Evolutionary conservation across 2,888 invertebrate genomes (phyloP), one percentile per base, ranked within the genome.

Genomic region (Cerastis rubricosa): DNA sequence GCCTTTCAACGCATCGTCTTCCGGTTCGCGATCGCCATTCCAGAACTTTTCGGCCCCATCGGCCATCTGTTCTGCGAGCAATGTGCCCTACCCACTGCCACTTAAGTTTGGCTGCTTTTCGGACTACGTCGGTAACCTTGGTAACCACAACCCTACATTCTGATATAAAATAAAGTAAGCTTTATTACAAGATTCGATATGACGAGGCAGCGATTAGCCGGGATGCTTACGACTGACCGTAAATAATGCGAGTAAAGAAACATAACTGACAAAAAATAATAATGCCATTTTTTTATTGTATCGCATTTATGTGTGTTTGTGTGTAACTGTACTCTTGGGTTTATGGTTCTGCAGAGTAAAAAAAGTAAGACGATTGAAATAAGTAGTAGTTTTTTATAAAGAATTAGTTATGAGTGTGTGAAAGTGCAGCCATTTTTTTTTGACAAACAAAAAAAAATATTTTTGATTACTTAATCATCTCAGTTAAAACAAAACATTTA

Each of bases 141-240:
- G n/a, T n/a, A n/a, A n/a, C 29, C 3, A 66, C 22, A 76, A 54
- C 29, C 25, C 29, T 43, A 61, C 9, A 51, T 22, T 29, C 11
- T 9, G 43, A 51, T 67, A 22, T 11, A 65, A 19, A 49, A 71
- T 71, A 25, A 35, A 40, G 29, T 64, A 29, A 64, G 47, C 40
- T 81, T 83, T 81, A 85, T 77, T 51, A 72, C 68, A 66, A 70
- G 69, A 74, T 79, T 19, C 14, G 64, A 76, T 77, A 94, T 92
- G 90, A 91, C 90, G 83, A 90, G 84, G 88, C 87, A 91, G 92
- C 94, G 95, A 95, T 95, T 95, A 95, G 94, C 91, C 89, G 87
- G 91, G 93, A 94, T 91, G 91, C 93, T 93, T 93, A 94, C 90
- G 93, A 92, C 90, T 90, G 91, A 91, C 93, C 94, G 89, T 95